Base-by-base conservation (phyloP, 2,797 vertebrate species). In the Nannoperca obscura region DNA sequence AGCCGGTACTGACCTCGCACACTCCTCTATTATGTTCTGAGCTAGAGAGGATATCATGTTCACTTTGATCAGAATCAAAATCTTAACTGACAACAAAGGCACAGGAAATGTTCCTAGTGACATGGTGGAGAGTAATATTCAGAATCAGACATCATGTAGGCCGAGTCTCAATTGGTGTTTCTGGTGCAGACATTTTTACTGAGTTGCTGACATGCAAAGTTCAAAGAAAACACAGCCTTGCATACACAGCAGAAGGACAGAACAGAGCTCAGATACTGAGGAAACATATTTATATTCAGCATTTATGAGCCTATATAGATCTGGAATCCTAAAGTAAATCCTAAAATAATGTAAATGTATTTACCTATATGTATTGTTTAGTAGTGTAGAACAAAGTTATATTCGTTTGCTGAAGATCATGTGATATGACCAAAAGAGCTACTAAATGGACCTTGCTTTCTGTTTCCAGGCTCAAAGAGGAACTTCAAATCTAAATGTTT, bases 41-140 rank as follows among this genome's bases (percentile, higher is more conserved):
- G 77, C 64, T 34, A 42, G 67, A 76, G 62, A 84, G 59, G 59
- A 82, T 82, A 82, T 64, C 62, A 66, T 81, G 84, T 83, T 84
- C 78, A 79, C 80, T 87, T 87, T 88, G 83, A 87, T 89, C 74
- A 81, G 42, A 82, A 75, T 86, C 75, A 86, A 83, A 76, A 79
- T 87, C 77, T 91, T 64, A 79, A 61, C 62, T 77, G 74, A 71
- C 70, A 71, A 76, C 62, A 82, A 87, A 86, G 75, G 62, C 58
- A 47, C 12, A 36, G 66, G 65, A 71, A 61, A 58, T 34, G 24
- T 77, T 85, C 63, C 79, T 24, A 27, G 74, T 81, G 72, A 76
- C 76, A 78, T 0, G 14, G 55, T 27, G 65, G 52, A 65, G 54
- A 61, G 72, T 67, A 36, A 80, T 72, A 70, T 71, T 82, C 73